phyloP scores from a whole-genome alignment of 2,888 invertebrate species.

The Cryptus armator region DNA sequence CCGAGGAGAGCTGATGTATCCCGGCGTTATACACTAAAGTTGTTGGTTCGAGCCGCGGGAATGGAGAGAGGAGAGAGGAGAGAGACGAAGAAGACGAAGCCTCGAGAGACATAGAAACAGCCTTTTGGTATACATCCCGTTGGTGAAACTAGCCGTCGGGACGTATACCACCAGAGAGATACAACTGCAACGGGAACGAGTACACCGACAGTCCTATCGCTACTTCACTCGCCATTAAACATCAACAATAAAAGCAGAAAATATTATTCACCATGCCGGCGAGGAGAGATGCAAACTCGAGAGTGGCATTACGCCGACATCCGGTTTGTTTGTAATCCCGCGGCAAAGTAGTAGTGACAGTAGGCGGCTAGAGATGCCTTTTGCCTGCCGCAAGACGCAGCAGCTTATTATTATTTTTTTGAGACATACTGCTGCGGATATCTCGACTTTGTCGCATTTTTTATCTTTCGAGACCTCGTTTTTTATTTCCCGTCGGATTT shows the following conservation, averaged over 20 bases:
- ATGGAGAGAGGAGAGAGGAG: slow-evolving; percentile 32
- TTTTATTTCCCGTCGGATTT: too few species aligned
- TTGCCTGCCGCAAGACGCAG: slow-evolving; percentile 36
- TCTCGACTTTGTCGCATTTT: too few species aligned
- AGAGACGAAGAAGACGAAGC: slow-evolving; percentile 30
- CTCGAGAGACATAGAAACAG: slow-evolving; percentile 17
- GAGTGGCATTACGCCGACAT: slow-evolving; percentile 57
- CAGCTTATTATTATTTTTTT: slow-evolving; percentile 15
- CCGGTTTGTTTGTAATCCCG: slow-evolving; percentile 47
- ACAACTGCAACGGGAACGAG: slow-evolving; percentile 22
- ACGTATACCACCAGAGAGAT: background rate
- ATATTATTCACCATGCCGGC: slow-evolving; percentile 28
- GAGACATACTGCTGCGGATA: background rate
- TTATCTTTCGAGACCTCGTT: too few species aligned
- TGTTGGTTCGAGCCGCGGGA: slow-evolving; percentile 55
- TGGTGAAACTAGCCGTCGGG: background rate
- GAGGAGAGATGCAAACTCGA: slow-evolving; percentile 12
- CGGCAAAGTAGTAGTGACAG: background rate
- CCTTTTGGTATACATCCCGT: slow-evolving; percentile 23
- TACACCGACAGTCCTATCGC: background rate
- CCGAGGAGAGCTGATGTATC: slow-evolving; percentile 2
- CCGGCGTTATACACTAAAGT: slow-evolving; percentile 52
- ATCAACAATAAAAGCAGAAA: slow-evolving; percentile 70
- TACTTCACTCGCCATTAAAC: slow-evolving; percentile 73
- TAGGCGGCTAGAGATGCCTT: slow-evolving; percentile 30